A percentile compares a stretch with the other conserved stretches of the same genome.
Conservation (phyloP, 2,888 invertebrate species). For the Parelbella ahira region DNA sequence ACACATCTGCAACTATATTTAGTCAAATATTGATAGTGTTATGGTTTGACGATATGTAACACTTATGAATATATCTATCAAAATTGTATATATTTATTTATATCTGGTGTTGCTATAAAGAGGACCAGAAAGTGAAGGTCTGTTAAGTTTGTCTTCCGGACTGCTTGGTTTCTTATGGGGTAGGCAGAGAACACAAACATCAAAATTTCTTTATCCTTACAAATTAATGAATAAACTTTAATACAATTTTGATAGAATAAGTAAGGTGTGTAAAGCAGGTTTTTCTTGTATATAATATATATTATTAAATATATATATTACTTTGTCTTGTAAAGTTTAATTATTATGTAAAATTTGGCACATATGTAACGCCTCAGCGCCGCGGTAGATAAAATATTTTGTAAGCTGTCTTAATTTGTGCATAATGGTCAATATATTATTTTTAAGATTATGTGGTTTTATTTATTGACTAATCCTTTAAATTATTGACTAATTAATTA, state of each 20-base stretch:
- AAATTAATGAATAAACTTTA: no score
- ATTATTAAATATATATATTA: conserved; percentile 12
- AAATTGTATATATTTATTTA: conserved; percentile 15
- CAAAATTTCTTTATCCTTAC: no score
- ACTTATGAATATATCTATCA: conserved; percentile 10
- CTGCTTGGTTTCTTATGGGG: no score
- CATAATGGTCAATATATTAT: conserved; percentile 61
- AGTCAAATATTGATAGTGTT: conserved; percentile 59
- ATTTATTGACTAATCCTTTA: no score
- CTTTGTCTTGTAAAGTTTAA: conserved; percentile 16
- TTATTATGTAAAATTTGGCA: conserved; percentile 5
- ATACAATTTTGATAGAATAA: conserved; percentile 20
- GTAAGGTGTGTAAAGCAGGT: conserved; percentile 1
- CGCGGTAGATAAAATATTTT: conserved; percentile 20
- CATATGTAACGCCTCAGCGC: neutral
- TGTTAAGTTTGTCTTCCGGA: no score
- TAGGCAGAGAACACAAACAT: no score
- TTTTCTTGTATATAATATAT: conserved; percentile 11
- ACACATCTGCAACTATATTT: conserved; percentile 40
- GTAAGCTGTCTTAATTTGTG: conserved; percentile 50
- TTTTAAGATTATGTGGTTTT: conserved; percentile 49
- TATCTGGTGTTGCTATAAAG: neutral
- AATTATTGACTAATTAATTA: no score
- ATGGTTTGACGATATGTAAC: conserved; percentile 10
- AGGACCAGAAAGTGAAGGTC: neutral